Base-by-base conservation (phyloP, 2,797 vertebrate genomes). In the Eurystomus glaucurus region DNA sequence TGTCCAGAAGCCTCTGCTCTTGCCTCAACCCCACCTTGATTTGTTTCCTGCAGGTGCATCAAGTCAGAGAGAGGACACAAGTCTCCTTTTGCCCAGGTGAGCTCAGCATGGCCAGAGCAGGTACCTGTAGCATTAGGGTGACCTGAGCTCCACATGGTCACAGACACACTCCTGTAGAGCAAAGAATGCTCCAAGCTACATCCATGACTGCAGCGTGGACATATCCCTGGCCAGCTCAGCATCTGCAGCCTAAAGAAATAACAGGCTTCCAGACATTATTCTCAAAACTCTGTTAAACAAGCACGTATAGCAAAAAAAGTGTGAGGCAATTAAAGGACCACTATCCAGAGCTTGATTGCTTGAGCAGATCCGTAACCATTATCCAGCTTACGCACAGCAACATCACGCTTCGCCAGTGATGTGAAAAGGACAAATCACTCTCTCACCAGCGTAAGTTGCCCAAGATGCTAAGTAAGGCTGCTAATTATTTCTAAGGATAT, bases 201-300 rank as follows among this genome's bases (percentile, higher is more conserved):
- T 2, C 78, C 43, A 6, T 5, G 28, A 28, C 75, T 52, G 61
- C 54, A 51, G 80, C 4, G 0, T 1, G 33, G 83, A 82, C 45
- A 5, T 17, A 83, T 22, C 83, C 90, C 79, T 35, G 39, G 51
- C 72, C 92, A 61, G 54, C 79, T 13, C 45, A 86, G 76, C 74
- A 81, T 33, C 87, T 78, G 76, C 79, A 87, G 70, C 77, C 55
- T 1, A 52, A 74, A 86, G 62, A 79, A 14, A 33, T 10, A 77
- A 48, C 45, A 46, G 78, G 11, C 85, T 88, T 82, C 89, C 77
- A 84, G 85, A 62, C 79, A 89, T 20, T 52, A 15, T 82, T 95
- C 81, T 69, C 66, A 82, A 66, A 90, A 66, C 37, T 68, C 52
- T 87, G 48, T 87, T 91, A 84, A 96, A 94, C 84, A 62, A 77